A percentile compares a stretch with the other conserved stretches of the same genome.
Evolutionary conservation across 2,113 vertebrate species (phyloP).

Genomic region (Perccottus glenii): DNA sequence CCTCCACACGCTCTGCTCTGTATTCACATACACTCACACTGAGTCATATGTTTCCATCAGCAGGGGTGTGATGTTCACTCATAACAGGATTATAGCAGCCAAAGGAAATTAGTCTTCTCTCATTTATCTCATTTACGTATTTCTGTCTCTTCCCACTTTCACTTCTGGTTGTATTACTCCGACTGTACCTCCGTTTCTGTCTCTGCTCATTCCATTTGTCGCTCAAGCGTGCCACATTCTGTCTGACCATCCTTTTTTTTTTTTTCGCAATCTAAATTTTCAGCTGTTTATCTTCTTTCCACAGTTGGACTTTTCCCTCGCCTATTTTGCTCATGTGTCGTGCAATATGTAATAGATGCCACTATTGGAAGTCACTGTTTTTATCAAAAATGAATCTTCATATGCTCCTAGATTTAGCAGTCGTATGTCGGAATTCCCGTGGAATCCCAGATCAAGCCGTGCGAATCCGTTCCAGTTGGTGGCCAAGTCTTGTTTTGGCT

Average conservation of each 20-base stretch:
- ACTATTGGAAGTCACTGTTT: not conserved
- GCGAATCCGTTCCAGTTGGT: constrained; percentile 1
- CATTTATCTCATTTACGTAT: not conserved
- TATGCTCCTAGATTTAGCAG: not conserved
- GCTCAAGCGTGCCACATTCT: not conserved
- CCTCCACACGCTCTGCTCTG: constrained; percentile 8
- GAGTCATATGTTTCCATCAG: constrained; percentile 25
- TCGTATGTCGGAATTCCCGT: not conserved
- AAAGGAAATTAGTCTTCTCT: constrained; percentile 6
- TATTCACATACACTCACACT: not conserved
- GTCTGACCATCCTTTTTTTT: constrained; percentile 4
- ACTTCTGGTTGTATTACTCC: not conserved
- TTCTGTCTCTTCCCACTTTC: not conserved
- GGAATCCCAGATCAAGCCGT: constrained; percentile 1
- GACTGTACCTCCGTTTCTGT: not conserved
- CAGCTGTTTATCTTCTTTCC: too few relatives aligned
- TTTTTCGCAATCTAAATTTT: not conserved
- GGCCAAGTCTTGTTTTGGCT: not conserved
- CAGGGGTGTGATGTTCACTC: constrained; percentile 11
- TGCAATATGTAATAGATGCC: not conserved
- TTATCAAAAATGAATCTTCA: not conserved
- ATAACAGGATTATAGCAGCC: constrained; percentile 24
- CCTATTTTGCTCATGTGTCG: not conserved
- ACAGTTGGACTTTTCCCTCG: too few relatives aligned
- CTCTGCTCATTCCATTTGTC: not conserved